Evolutionary conservation across 2,888 invertebrate species (phyloP), one percentile per base, ranked within the genome.

Genomic region (Trichogramma evanescens): DNA sequence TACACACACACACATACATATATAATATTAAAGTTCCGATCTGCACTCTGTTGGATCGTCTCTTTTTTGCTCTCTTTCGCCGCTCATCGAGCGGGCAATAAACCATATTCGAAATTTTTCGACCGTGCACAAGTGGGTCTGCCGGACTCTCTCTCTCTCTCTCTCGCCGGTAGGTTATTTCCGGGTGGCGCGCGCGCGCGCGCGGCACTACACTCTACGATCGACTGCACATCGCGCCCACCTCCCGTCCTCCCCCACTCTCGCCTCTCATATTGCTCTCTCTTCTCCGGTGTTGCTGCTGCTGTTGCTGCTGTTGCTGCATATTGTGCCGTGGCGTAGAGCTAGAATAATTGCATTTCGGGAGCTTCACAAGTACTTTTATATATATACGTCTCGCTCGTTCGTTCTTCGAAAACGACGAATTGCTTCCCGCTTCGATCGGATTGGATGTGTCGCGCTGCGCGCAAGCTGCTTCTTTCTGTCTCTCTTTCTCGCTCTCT

Each of bases 331-430:
- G 43, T 26, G 44, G 44, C 6, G 8, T 40, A 50, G 4, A 9
- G 4, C 38, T 38, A 39, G 54, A 59, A 50, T 59, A 59, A 59
- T 59, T 58, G 54, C 50, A 45, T 54, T 58, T 48, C 49, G 43
- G 48, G 26, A 26, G 26, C 26, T 26, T 26, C 26, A 26, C 26
- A 26, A 26, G 26, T 26, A 26, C 26, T 26, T 26, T 26, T 26
- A 26, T 26, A 26, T 26, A 26, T 26, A 2, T 2, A 2, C 26
- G 26, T 26, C 26, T 26, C 26, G 26, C 26, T 26, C 26, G 26
- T 2, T 26, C 26, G 26, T 26, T 26, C 26, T 26, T 26, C 26
- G 26, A 26, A 26, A 26, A 26, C 26, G 26, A 26, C 26, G 26
- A 26, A 26, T 26, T 26, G 26, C 26, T 26, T 26, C 26, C 26